These are phyloP conservation scores for Chaetura pelagica DNA, from an alignment of 2,113 vertebrate genomes.

Conservation along the genomic window DNA sequence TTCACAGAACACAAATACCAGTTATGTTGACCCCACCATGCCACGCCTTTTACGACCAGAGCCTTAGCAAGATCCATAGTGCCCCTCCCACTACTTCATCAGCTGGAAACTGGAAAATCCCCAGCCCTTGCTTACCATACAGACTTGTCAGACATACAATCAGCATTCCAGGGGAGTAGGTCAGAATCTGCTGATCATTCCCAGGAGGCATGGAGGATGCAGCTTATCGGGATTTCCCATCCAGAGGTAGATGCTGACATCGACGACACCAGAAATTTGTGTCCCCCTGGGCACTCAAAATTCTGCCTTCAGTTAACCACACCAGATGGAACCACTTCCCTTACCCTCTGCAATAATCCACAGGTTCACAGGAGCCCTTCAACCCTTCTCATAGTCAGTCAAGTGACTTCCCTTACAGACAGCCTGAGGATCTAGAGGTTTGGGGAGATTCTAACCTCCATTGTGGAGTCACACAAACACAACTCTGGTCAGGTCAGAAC, in stretches of 20 bases:
- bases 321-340: neutral
- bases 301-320: neutral
- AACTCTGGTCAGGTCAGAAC: neutral
- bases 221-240: neutral
- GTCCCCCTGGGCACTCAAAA: neutral
- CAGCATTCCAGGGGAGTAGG: neutral
- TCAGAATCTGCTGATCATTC: neutral
- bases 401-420: neutral
- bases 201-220: neutral
- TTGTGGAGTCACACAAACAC: neutral
- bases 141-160: neutral
- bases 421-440: neutral
- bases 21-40: neutral
- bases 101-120: neutral
- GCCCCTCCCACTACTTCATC: neutral
- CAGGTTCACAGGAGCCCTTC: neutral
- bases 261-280: neutral
- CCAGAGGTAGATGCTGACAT: neutral
- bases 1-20: neutral
- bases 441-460: neutral
- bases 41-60: neutral
- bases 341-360: neutral
- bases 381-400: neutral
- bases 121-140: no score
- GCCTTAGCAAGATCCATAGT: neutral